Conservation (phyloP, 2,797 vertebrate genomes). For the Pangasius krempfi region DNA sequence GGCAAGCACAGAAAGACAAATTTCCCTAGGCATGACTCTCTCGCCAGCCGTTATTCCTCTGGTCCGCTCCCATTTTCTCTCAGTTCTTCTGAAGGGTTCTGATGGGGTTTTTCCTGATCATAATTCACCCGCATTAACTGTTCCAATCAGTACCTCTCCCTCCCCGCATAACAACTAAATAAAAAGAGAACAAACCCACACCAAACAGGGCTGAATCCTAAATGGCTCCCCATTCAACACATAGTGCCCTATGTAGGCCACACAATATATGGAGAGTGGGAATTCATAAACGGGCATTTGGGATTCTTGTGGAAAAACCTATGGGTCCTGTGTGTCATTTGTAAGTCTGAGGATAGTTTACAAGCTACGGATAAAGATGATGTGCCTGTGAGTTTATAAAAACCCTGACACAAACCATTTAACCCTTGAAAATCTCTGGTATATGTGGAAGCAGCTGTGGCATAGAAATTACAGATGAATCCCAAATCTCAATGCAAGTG, state of each 20-base stretch:
- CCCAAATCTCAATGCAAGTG: constrained; percentile 58
- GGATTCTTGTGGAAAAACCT: neutral
- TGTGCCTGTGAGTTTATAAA: neutral
- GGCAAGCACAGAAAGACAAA: constrained; percentile 41
- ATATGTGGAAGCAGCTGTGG: constrained; percentile 47
- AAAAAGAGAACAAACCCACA: constrained; percentile 41
- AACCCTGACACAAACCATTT: neutral
- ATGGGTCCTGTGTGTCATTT: neutral
- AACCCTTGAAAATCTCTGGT: constrained; percentile 26
- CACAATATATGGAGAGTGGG: neutral
- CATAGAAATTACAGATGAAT: constrained; percentile 63
- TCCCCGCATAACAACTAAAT: constrained; percentile 18
- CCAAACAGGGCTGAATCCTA: constrained; percentile 26
- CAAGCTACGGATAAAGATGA: neutral
- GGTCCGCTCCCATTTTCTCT: constrained; percentile 52
- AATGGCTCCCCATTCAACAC: neutral
- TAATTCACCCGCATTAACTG: constrained; percentile 52
- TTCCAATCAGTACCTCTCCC: constrained; percentile 24
- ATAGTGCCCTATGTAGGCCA: neutral
- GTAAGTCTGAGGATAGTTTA: neutral
- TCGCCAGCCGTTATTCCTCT: constrained; percentile 49
- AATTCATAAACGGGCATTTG: constrained; percentile 5
- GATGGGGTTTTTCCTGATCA: constrained; percentile 38
- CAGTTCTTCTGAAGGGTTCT: constrained; percentile 25
- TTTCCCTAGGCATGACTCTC: constrained; percentile 55